phyloP scores from a whole-genome alignment of 2,797 vertebrate species.

The Pelodytes ibericus region DNA sequence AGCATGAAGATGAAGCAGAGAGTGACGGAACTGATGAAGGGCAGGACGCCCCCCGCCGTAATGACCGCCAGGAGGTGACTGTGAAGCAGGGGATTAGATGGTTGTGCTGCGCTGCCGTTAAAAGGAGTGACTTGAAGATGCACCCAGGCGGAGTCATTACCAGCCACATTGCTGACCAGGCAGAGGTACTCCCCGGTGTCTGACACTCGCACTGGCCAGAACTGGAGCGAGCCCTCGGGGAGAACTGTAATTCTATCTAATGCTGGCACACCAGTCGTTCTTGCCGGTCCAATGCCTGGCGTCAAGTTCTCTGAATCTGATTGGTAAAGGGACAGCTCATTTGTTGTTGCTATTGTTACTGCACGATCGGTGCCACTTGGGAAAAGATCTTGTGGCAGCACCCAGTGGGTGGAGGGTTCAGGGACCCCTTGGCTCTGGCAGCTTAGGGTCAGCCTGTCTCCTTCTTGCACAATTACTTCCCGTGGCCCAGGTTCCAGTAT shows the following conservation, averaged over 20 bases:
- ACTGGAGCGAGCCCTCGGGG: constrained; percentile 81
- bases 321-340: not conserved
- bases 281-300: not conserved
- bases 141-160: constrained; percentile 82
- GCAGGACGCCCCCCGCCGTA: constrained; percentile 86
- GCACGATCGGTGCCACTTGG: constrained; percentile 54
- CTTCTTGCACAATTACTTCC: constrained; percentile 78
- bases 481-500: constrained; percentile 75
- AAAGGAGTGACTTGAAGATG: constrained; percentile 75
- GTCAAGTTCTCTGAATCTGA: not conserved
- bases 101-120: constrained; percentile 64
- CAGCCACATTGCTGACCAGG: constrained; percentile 81
- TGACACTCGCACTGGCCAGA: constrained; percentile 79
- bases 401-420: constrained; percentile 78
- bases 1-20: constrained; percentile 91
- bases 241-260: constrained; percentile 78
- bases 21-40: constrained; percentile 87
- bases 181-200: constrained; percentile 84
- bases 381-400: constrained; percentile 72
- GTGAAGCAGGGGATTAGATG: constrained; percentile 75
- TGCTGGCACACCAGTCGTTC: too few relatives aligned
- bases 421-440: constrained; percentile 87
- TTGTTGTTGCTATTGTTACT: not conserved
- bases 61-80: constrained; percentile 83
- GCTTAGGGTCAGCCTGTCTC: constrained; percentile 74